Base-by-base conservation (phyloP, 2,113 vertebrate species). In the Raphicerus campestris region DNA sequence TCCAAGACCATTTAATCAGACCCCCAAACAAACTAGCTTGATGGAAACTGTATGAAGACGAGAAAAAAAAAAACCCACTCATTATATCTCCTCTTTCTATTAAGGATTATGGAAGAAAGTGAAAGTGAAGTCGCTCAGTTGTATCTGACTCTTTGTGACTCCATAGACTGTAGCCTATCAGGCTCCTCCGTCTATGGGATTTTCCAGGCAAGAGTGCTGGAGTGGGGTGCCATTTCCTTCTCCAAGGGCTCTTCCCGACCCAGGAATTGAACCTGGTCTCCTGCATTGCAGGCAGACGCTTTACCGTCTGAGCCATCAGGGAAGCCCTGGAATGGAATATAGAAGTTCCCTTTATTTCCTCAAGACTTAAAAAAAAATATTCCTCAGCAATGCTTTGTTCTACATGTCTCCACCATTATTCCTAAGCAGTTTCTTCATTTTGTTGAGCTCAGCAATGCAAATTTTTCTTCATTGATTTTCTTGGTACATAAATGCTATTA, bases 361-460 rank as follows among this genome's bases (percentile, higher is more conserved):
- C 39, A 42, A 42, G 39, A 42, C 39, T 42, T 42, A 42, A 42
- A 42, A n/a, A n/a, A 91, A 94, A 47, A 45, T 70, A 80, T 24
- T 94, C 83, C 32, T 75, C 49, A n/a, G 70, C 28, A 66, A 81
- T 30, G 19, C 39, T 85, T 78, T 97, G 39, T 26, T 70, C 9
- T 35, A 73, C 10, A 56, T 49, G 39, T 35, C 17, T 66, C 66
- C 55, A 42, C 15, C 45, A 70, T 80, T 89, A 91, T 32, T 91
- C 45, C 42, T n/a, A 89, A 7, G 15, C 10, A 85, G n/a, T 73
- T 93, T 87, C 82, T 94, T 81, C 89, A 39, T 86, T 92, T 81
- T 84, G 58, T 42, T 87, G 87, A 92, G 32, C 49, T 32, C 75
- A 47, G 32, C 19, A 94, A 91, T 66, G 24, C 85, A 98, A 94